A percentile compares a stretch with the other conserved stretches of the same genome.
Evolutionary conservation across 1,140 invertebrate species (phyloP).

Genomic region (Drosophila simulans): DNA sequence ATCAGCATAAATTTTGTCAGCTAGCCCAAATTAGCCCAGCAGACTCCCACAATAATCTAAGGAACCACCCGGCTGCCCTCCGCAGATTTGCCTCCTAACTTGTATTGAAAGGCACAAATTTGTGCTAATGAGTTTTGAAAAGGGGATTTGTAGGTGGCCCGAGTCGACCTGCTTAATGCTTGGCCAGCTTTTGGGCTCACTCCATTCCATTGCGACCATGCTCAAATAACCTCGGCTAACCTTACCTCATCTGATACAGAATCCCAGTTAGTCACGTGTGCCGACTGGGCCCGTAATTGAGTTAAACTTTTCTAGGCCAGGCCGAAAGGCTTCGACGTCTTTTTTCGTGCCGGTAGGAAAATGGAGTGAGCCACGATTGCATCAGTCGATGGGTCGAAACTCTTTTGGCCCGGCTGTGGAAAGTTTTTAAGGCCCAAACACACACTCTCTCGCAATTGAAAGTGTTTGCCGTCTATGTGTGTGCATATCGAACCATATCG

Average conservation of each 20-base stretch:
- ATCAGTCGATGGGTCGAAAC: conserved; percentile 55
- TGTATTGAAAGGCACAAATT: conserved; percentile 77
- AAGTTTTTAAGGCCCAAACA: conserved; percentile 62
- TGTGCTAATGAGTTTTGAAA: conserved; percentile 83
- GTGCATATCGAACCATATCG: conserved; percentile 43
- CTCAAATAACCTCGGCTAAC: conserved; percentile 25
- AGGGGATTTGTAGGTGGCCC: conserved; percentile 67
- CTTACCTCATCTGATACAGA: conserved; percentile 49
- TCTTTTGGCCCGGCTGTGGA: conserved; percentile 41
- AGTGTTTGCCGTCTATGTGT: conserved; percentile 50
- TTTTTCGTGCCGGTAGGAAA: conserved; percentile 16
- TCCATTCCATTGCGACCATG: conserved; percentile 5
- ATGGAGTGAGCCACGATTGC: conserved; percentile 50
- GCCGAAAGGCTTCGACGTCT: conserved; percentile 55
- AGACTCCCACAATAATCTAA: conserved; percentile 11
- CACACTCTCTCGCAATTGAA: conserved; percentile 38
- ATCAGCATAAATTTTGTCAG: conserved; percentile 79
- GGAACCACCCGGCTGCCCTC: conserved; percentile 5
- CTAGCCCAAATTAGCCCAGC: conserved; percentile 44
- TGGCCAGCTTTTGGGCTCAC: conserved; percentile 58
- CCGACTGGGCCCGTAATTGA: conserved; percentile 66
- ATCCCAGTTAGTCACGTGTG: conserved; percentile 70
- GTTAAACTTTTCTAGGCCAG: conserved; percentile 81
- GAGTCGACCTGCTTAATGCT: conserved; percentile 65
- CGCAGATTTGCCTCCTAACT: conserved; percentile 9